Conservation (phyloP, 2,113 vertebrate species). For the Potamarius usumacintae region DNA sequence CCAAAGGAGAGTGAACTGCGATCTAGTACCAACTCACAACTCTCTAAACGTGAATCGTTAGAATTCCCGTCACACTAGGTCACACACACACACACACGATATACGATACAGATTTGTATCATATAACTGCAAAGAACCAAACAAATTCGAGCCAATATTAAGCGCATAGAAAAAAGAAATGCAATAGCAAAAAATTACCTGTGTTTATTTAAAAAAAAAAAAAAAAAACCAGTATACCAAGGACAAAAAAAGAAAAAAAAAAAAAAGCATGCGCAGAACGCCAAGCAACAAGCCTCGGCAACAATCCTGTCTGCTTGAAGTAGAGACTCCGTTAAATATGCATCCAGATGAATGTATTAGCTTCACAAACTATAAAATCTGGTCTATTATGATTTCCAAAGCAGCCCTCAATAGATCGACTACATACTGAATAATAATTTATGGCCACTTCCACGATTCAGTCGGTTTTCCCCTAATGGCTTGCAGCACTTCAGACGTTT, state of each 20-base stretch:
- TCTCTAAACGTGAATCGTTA: not conserved
- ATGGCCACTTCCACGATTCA: not conserved
- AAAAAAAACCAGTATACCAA: not conserved
- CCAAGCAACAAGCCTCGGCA: constrained; percentile 18
- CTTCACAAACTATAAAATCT: not conserved
- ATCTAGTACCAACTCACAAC: not conserved
- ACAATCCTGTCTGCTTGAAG: not conserved
- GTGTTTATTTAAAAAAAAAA: not conserved
- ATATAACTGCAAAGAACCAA: too few species aligned
- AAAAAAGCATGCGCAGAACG: not conserved
- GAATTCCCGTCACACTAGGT: not conserved
- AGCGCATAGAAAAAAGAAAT: not conserved
- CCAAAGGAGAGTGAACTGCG: not conserved
- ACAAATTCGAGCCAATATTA: too few species aligned
- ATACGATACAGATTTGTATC: not conserved
- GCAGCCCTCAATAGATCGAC: not conserved
- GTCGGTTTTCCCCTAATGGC: not conserved
- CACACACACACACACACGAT: not conserved
- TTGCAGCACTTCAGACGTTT: not conserved
- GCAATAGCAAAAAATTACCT: not conserved
- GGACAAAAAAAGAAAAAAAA: not conserved
- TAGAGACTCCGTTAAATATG: not conserved
- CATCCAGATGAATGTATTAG: not conserved
- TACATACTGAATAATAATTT: not conserved
- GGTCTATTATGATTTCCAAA: not conserved